phyloP scores from a whole-genome alignment of 2,797 vertebrate genomes.

The Ptychadena robeensis region DNA sequence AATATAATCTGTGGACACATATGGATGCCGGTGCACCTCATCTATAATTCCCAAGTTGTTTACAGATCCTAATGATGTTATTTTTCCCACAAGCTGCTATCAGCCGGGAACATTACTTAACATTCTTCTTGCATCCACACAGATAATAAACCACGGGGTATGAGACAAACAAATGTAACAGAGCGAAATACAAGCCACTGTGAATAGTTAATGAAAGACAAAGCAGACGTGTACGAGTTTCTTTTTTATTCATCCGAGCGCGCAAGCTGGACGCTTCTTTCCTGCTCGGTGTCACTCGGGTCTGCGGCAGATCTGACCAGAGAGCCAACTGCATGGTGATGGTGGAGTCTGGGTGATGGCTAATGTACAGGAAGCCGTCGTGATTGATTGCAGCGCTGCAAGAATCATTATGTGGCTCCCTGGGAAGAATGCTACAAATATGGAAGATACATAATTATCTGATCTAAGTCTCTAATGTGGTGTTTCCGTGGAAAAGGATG shows the following conservation, averaged over 20 bases:
- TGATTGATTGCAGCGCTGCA: constrained; percentile 11
- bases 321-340: neutral
- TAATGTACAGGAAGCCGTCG: neutral
- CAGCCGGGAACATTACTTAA: constrained; percentile 11
- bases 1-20: neutral
- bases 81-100: constrained; percentile 7
- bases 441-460: neutral
- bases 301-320: neutral
- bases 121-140: neutral
- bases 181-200: constrained; percentile 3
- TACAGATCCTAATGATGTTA: constrained; percentile 1
- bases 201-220: constrained; percentile 31
- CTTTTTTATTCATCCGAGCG: constrained; percentile 12
- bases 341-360: constrained; percentile 8
- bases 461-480: neutral
- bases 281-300: constrained; percentile 11
- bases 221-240: neutral
- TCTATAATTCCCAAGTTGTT: constrained; percentile 4
- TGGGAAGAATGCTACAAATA: neutral
- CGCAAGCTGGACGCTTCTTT: neutral
- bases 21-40: neutral
- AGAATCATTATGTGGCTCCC: constrained; percentile 27
- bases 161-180: constrained; percentile 6
- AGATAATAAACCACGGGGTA: neutral
- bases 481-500: neutral